Percentiles rank a stretch among this genome's conserved stretches.
Conservation (phyloP, 1,140 invertebrate genomes). For the Micrasema longulum region DNA sequence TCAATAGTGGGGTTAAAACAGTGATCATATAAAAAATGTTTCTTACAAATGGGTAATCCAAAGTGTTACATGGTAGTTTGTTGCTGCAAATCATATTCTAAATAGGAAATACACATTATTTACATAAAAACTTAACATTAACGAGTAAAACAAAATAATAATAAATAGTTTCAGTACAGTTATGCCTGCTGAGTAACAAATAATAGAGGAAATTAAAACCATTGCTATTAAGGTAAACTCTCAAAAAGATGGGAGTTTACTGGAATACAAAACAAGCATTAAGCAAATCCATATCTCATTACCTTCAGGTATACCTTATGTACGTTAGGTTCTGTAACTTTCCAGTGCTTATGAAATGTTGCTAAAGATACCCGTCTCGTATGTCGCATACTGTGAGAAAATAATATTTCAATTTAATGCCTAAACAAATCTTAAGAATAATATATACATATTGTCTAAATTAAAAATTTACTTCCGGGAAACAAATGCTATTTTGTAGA, state of each 20-base stretch:
- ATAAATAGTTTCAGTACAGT: slow-evolving; percentile 32
- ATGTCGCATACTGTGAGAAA: neutral
- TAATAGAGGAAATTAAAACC: neutral
- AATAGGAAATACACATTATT: slow-evolving; percentile 12
- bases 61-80: neutral
- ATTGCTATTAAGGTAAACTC: no score
- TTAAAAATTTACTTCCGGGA: slow-evolving; percentile 25
- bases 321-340: neutral
- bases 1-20: no score
- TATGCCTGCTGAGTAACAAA: slow-evolving; percentile 11
- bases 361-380: neutral
- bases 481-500: slow-evolving; percentile 23
- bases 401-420: no score
- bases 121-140: slow-evolving; percentile 33
- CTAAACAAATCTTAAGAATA: neutral
- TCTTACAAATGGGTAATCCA: neutral
- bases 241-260: no score
- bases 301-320: no score
- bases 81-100: slow-evolving; percentile 1
- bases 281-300: no score
- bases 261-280: no score
- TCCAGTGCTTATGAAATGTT: neutral
- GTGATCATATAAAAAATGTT: slow-evolving; percentile 9
- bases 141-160: slow-evolving; percentile 22
- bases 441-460: slow-evolving; percentile 9